These are phyloP conservation scores for Lasioglossum morio DNA, from an alignment of 2,888 invertebrate species.

Conservation along the genomic window DNA sequence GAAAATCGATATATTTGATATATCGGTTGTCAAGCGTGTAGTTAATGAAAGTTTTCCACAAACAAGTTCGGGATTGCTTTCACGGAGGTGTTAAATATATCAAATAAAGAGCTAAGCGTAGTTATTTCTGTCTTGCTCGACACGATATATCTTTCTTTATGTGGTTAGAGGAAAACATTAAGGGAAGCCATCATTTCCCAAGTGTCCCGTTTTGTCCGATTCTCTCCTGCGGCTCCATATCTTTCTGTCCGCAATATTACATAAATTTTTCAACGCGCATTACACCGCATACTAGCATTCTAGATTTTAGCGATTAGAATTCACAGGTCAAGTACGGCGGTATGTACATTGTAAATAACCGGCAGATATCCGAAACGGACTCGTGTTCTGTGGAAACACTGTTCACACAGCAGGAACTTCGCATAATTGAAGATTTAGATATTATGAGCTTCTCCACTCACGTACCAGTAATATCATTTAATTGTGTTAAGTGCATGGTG, in stretches of 20 bases:
- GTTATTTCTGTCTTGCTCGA: not conserved
- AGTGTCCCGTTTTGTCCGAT: constrained; percentile 4
- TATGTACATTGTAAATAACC: not conserved
- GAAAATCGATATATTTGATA: not conserved
- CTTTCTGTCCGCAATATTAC: not conserved
- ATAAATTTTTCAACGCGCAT: constrained; percentile 1
- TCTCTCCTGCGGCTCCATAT: not conserved
- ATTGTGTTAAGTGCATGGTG: not conserved
- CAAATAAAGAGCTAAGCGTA: not conserved
- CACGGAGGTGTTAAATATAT: constrained; percentile 1
- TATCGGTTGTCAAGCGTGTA: not conserved
- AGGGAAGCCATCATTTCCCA: constrained; percentile 8
- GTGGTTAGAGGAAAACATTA: not conserved
- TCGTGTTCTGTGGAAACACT: not conserved
- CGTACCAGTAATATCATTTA: not conserved
- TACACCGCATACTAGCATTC: not conserved
- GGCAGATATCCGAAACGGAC: not conserved
- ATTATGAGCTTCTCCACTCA: not conserved
- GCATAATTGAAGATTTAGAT: not conserved
- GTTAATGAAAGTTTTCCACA: not conserved
- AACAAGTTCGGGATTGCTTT: not conserved
- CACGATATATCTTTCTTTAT: constrained; percentile 5
- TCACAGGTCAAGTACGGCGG: not conserved
- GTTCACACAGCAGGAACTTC: not conserved
- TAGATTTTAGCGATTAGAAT: not conserved